Conservation (phyloP, 2,113 vertebrate genomes). For the Entelurus aequoreus region DNA sequence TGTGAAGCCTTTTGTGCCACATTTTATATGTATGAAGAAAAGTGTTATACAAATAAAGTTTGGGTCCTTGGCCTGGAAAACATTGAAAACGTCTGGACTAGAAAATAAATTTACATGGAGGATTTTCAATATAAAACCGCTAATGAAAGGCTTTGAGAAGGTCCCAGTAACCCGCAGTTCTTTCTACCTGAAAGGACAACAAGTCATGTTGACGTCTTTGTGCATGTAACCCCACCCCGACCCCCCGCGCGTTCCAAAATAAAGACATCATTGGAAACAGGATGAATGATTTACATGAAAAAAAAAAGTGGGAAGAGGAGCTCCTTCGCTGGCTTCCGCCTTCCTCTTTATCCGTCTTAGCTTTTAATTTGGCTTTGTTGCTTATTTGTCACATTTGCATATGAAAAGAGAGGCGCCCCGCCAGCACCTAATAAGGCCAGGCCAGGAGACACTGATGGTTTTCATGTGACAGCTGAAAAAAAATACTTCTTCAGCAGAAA, state of each 20-base stretch:
- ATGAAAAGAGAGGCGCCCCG: slow-evolving; percentile 39
- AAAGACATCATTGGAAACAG: neutral
- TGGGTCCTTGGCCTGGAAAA: too few species aligned
- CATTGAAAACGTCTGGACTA: too few species aligned
- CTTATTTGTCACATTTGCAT: slow-evolving; percentile 53
- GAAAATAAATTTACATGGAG: too few species aligned
- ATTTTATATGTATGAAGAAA: too few species aligned
- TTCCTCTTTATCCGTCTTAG: slow-evolving; percentile 10
- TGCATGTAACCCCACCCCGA: neutral
- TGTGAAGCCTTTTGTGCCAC: too few species aligned
- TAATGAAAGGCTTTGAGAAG: neutral
- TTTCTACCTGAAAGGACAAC: neutral
- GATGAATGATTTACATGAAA: slow-evolving; percentile 4
- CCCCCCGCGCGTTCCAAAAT: neutral
- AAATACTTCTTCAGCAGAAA: slow-evolving; percentile 30
- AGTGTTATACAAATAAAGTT: too few species aligned
- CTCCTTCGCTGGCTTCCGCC: slow-evolving; percentile 11
- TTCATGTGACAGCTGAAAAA: slow-evolving; percentile 41
- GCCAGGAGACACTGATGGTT: slow-evolving; percentile 29
- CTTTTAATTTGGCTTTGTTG: slow-evolving; percentile 38
- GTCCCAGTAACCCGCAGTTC: neutral
- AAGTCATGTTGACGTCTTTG: neutral
- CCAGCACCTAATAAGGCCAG: slow-evolving; percentile 13
- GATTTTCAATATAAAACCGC: neutral
- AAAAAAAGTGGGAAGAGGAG: neutral